Base-by-base conservation (phyloP, 2,888 invertebrate species). In the Monopis laevigella region DNA sequence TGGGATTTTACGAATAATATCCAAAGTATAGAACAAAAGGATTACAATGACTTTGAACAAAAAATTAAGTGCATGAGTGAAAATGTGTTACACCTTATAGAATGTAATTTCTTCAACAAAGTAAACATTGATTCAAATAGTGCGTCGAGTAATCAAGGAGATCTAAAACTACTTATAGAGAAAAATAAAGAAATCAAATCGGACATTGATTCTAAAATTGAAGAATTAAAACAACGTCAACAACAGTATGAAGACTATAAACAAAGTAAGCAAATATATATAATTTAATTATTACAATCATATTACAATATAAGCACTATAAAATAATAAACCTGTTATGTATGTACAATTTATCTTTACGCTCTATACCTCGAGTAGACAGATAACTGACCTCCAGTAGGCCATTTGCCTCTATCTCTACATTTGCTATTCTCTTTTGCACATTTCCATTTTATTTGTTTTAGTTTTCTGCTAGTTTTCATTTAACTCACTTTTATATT, bases 251-350 rank as follows among this genome's bases (percentile, higher is more conserved):
- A 67, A 48, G 60, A 47, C 39, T 68, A 51, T 29, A 80, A 74
- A 54, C 59, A 63, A 58, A 75, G 78, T 72, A 48, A 32, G 32
- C n/a, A n/a, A n/a, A n/a, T n/a, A n/a, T n/a, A n/a, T n/a, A n/a
- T n/a, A n/a, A n/a, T n/a, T n/a, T n/a, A n/a, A n/a, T n/a, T n/a
- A n/a, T n/a, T n/a, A n/a, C n/a, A n/a, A n/a, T n/a, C n/a, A n/a
- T n/a, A n/a, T n/a, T n/a, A n/a, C n/a, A n/a, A n/a, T n/a, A n/a
- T n/a, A n/a, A n/a, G n/a, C n/a, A n/a, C n/a, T n/a, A n/a, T n/a
- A n/a, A n/a, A n/a, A n/a, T n/a, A n/a, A n/a, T n/a, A n/a, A n/a
- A n/a, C n/a, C n/a, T n/a, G n/a, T n/a, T n/a, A n/a, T n/a, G n/a
- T n/a, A n/a, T n/a, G n/a, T n/a, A n/a, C n/a, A n/a, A n/a, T n/a